These are phyloP conservation scores for Scartelaos histophorus DNA, from an alignment of 2,113 vertebrate genomes.

Conservation along the genomic window DNA sequence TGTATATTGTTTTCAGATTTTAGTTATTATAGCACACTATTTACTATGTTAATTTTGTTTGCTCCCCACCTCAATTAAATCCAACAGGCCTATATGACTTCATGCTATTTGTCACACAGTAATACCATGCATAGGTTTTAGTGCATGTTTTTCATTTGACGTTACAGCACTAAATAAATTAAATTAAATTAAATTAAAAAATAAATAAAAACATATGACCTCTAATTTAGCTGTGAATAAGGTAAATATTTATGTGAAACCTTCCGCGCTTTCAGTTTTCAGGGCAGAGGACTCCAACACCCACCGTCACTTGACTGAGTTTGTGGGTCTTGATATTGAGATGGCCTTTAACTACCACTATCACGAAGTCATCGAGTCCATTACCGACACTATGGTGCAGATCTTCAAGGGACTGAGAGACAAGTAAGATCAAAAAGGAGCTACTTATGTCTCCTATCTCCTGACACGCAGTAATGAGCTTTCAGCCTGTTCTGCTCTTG, in stretches of 20 bases:
- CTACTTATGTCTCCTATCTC: background rate
- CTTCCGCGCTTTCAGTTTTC: slow-evolving; percentile 82
- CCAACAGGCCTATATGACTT: background rate
- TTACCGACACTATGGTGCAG: slow-evolving; percentile 95
- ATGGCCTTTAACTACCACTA: slow-evolving; percentile 99
- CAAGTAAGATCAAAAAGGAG: slow-evolving; percentile 77
- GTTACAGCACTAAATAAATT: background rate
- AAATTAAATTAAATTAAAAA: too few species aligned
- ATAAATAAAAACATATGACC: background rate
- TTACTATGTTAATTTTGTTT: background rate
- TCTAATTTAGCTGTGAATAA: background rate
- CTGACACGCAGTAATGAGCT: background rate
- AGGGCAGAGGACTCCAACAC: slow-evolving; percentile 98
- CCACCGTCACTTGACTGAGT: slow-evolving; percentile 96
- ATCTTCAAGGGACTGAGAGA: slow-evolving; percentile 98
- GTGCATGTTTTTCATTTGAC: background rate
- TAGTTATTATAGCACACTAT: background rate
- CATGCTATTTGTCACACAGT: background rate
- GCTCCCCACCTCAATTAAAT: background rate
- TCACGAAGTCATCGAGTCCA: slow-evolving; percentile 95
- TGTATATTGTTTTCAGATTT: background rate
- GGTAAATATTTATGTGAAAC: background rate
- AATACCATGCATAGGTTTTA: background rate
- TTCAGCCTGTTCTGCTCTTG: background rate
- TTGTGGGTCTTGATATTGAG: slow-evolving; percentile 99